Evolutionary conservation across 2,113 vertebrate genomes (phyloP).

Genomic region (Potamarius usumacintae): DNA sequence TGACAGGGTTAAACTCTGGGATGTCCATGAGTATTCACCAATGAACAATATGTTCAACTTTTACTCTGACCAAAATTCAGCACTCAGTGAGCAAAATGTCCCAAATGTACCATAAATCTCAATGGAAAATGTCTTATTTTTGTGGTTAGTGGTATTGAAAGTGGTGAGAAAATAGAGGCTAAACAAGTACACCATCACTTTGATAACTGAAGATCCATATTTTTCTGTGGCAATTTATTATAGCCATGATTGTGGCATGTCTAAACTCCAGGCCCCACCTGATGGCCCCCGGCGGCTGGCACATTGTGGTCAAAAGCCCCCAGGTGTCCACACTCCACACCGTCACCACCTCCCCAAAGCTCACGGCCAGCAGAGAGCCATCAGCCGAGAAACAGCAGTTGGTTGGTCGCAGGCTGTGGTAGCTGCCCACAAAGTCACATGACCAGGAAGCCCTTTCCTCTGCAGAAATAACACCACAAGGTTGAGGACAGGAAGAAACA

Average conservation of each 20-base stretch:
- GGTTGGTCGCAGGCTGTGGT: conserved; percentile 82
- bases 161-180: background rate
- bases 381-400: conserved; percentile 92
- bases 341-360: conserved; percentile 87
- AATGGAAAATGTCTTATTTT: background rate
- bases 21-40: background rate
- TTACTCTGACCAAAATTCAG: background rate
- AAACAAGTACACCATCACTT: background rate
- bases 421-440: conserved; percentile 92
- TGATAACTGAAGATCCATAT: background rate
- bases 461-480: conserved; percentile 36
- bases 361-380: conserved; percentile 87
- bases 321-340: conserved; percentile 87
- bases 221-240: background rate
- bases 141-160: background rate
- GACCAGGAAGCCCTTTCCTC: conserved; percentile 84
- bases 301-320: conserved; percentile 90
- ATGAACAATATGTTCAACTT: background rate
- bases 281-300: conserved; percentile 87
- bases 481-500: background rate
- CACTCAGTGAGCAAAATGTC: background rate
- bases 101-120: background rate
- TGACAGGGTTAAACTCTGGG: background rate
- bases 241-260: background rate
- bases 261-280: conserved; percentile 67